Evolutionary conservation across 2,797 vertebrate species (phyloP), one percentile per base, ranked within the genome.

Genomic region (Cichlasoma orientale): DNA sequence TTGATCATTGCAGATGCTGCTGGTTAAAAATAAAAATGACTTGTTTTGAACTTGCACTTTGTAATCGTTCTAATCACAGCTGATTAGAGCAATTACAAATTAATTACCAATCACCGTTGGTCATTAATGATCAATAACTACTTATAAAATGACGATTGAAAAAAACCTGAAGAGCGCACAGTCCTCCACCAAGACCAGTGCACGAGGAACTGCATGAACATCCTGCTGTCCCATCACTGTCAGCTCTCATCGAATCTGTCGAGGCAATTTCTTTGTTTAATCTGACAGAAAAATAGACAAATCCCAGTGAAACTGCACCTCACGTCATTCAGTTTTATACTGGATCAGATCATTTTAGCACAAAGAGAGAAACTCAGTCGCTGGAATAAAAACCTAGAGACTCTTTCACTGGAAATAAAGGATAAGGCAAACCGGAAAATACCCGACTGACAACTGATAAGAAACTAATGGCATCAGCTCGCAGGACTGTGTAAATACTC

Each of bases 401-500:
- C 44, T 31, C n/a, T 44, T 55, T 31, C 23, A 18, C 38, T 31
- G 5, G 3, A 23, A 33, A 53, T 13, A 27, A 68, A 53, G 7
- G 36, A 81, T 23, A 21, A 75, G 2, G 8, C 63, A 38, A 72
- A 76, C 13, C 4, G 2, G 2, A 58, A 19, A 72, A 53, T 3
- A 68, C 9, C 25, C 41, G 50, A 2, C 14, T 58, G 59, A 75
- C 11, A 7, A 11, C 53, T 69, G 72, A 80, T 75, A 50, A 11
- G 38, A 81, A 77, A 79, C 54, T 56, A 38, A 79, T 14, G 47
- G 72, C 66, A 69, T 72, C 58, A 74, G n/a, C n/a, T 61, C 25
- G 19, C n/a, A 79, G 50, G 33, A 56, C 70, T n/a, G 59, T 53
- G 29, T 6, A 16, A 66, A 61, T 25, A 57, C 56, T 54, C n/a